Percentiles rank a stretch among this genome's conserved stretches.
Evolutionary conservation across 2,888 invertebrate genomes (phyloP).

Genomic region (Sminthurides aquaticus): DNA sequence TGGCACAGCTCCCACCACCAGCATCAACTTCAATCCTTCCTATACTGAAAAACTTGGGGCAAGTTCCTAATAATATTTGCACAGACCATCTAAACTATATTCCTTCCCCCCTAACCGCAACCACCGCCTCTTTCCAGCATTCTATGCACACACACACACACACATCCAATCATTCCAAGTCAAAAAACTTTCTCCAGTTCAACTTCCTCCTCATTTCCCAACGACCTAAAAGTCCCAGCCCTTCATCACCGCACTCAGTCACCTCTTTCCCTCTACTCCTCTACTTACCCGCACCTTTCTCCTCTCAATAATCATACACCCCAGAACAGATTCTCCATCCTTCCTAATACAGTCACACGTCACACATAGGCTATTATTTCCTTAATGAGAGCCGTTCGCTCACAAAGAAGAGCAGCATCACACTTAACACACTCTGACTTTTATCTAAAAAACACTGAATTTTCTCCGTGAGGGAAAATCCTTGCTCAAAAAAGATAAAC

Average conservation of each 20-base stretch:
- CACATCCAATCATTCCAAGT: background rate
- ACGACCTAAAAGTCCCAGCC: background rate
- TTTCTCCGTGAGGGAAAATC: no score
- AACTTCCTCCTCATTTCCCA: background rate
- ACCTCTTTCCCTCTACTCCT: background rate
- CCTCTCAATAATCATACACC: background rate
- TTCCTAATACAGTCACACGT: no score
- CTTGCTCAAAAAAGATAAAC: no score
- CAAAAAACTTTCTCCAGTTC: background rate
- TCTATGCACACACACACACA: background rate
- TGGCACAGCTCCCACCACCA: background rate
- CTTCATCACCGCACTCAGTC: background rate
- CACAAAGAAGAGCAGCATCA: no score
- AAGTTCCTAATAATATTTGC: background rate
- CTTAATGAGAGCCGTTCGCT: background rate
- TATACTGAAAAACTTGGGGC: background rate
- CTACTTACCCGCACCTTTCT: background rate
- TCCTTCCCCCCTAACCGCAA: background rate
- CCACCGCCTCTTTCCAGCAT: background rate
- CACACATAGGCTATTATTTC: background rate
- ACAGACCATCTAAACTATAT: background rate
- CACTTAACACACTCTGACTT: no score
- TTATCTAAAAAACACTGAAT: no score
- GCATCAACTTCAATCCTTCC: background rate
- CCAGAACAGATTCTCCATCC: no score